Evolutionary conservation across 2,113 vertebrate genomes (phyloP).

Genomic region (Sinocyclocheilus anophthalmus): DNA sequence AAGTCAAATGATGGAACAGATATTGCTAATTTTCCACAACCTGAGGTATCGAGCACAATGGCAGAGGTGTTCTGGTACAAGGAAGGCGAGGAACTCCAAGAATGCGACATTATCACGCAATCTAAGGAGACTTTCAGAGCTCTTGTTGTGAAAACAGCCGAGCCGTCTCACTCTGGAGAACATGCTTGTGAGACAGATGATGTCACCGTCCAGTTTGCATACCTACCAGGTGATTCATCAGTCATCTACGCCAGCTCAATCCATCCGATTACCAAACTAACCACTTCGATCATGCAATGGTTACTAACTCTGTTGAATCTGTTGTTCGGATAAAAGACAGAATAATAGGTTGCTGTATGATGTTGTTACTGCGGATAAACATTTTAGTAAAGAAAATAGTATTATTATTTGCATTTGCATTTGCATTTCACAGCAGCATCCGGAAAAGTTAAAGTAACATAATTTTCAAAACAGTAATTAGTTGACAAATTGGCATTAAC

Average conservation of each 20-base stretch:
- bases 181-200: slow-evolving; percentile 75
- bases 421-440: background rate
- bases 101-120: slow-evolving; percentile 66
- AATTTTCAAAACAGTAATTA: background rate
- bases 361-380: background rate
- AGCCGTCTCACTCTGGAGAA: slow-evolving; percentile 70
- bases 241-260: slow-evolving; percentile 55
- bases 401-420: background rate
- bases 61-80: slow-evolving; percentile 71
- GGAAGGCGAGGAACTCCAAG: slow-evolving; percentile 66
- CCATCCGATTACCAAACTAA: slow-evolving; percentile 60
- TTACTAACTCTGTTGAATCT: slow-evolving; percentile 63
- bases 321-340: slow-evolving; percentile 38
- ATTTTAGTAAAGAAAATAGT: background rate
- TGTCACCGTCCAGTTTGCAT: slow-evolving; percentile 70
- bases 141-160: slow-evolving; percentile 68
- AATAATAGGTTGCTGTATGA: slow-evolving; percentile 28
- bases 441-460: background rate
- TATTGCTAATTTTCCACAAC: slow-evolving; percentile 65
- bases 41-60: slow-evolving; percentile 67
- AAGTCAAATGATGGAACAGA: slow-evolving; percentile 63
- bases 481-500: background rate
- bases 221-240: slow-evolving; percentile 74
- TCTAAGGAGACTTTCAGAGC: slow-evolving; percentile 70
- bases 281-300: slow-evolving; percentile 62